These are phyloP conservation scores for Geophilus truncorum DNA, from an alignment of 2,888 invertebrate species.

Conservation along the genomic window DNA sequence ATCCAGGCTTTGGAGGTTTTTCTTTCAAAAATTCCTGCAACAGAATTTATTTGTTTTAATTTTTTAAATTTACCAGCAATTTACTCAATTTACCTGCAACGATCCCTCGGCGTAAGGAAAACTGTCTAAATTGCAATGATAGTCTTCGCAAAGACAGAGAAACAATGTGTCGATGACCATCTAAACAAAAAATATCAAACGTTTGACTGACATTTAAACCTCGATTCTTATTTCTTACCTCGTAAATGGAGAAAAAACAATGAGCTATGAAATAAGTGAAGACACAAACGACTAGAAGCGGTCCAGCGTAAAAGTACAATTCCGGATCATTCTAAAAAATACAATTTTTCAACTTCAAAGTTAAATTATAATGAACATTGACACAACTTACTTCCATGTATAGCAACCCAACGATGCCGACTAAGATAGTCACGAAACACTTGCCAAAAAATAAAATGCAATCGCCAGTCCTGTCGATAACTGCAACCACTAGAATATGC, in stretches of 20 bases:
- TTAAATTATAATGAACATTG: too few species aligned
- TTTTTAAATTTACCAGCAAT: neutral
- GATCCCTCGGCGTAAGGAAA: neutral
- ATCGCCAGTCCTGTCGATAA: conserved; percentile 87
- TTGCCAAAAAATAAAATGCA: conserved; percentile 84
- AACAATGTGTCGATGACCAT: conserved; percentile 92
- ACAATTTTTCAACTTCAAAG: neutral
- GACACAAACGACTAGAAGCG: conserved; percentile 69
- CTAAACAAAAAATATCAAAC: conserved; percentile 52
- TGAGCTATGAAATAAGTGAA: conserved; percentile 90
- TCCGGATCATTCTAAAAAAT: conserved; percentile 55
- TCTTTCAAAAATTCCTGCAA: neutral
- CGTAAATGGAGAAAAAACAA: conserved; percentile 85
- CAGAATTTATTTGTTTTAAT: neutral
- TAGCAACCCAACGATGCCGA: conserved; percentile 71
- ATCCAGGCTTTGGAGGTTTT: neutral
- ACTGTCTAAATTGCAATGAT: conserved; percentile 44
- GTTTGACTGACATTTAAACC: neutral
- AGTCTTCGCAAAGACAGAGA: conserved; percentile 89
- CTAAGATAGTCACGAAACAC: conserved; percentile 72
- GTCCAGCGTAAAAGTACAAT: conserved; percentile 77
- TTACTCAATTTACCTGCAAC: neutral
- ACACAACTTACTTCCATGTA: conserved; percentile 57
- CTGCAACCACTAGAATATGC: conserved; percentile 80
- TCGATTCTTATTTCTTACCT: conserved; percentile 59